Base-by-base conservation (phyloP, 2,797 vertebrate genomes). In the Sebastes dallii region DNA sequence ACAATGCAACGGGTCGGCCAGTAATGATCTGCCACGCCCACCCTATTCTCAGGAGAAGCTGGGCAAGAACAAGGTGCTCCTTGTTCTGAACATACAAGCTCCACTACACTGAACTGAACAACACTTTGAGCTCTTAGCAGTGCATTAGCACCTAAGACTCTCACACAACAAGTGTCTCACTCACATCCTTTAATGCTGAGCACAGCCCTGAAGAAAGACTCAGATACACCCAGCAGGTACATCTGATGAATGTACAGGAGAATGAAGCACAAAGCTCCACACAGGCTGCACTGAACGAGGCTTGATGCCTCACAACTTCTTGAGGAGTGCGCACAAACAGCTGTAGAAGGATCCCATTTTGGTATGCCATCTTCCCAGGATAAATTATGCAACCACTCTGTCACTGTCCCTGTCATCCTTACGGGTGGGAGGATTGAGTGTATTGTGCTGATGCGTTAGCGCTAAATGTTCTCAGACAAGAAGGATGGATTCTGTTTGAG, bases 331-430 rank as follows among this genome's bases (percentile, higher is more conserved):
- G 1, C 65, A 76, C 52, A 62, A 82, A 81, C 78, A 68, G 60
- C 82, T 88, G 79, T 72, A 72, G 75, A 66, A 82, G 74, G 68
- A 83, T 84, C 54, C 58, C 68, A 73, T 86, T 91, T 86, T 85
- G 67, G 85, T 80, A 52, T 82, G 83, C 66, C 66, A 75, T 82
- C 80, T 86, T 85, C 60, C 65, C 14, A 6, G 65, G 55, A 86
- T 78, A 83, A 88, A 90, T 89, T 80, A 84, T 80, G 69, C 81
- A 85, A 89, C 78, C 84, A 85, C 84, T 88, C 74, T 65, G 83
- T 91, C 78, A 82, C 87, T 83, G 82, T 85, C 77, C 61, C 71
- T 80, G 87, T 82, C 90, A 85, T 87, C 72, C 67, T 74, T 25
- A 61, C 16, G 66, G 66, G 81, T 73, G 36, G 80, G 62, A 83